A percentile compares a stretch with the other conserved stretches of the same genome.
Evolutionary conservation across 2,797 vertebrate genomes (phyloP).

Genomic region (Spinibarbus caldwelli): DNA sequence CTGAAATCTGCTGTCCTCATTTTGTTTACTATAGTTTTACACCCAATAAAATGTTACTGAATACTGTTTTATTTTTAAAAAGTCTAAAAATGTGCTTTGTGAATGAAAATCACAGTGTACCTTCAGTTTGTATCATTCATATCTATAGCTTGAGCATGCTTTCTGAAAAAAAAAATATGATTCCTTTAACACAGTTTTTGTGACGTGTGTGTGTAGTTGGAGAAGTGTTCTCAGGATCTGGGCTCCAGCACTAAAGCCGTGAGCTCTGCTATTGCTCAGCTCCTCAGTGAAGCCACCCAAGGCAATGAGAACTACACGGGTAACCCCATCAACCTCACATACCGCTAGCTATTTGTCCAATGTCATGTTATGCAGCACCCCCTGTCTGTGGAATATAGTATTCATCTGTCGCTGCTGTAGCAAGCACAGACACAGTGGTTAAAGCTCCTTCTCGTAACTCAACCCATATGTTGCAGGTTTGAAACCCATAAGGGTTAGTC

Average conservation of each 20-base stretch:
- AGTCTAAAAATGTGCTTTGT: neutral
- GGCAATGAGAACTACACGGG: conserved; percentile 99
- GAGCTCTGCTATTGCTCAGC: conserved; percentile 91
- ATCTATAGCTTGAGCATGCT: neutral
- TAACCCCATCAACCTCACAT: conserved; percentile 60
- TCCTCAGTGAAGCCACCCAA: conserved; percentile 92
- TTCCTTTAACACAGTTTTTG: neutral
- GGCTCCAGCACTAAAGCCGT: conserved; percentile 96
- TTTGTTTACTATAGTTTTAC: conserved; percentile 9
- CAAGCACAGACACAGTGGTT: neutral
- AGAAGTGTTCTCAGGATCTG: conserved; percentile 94
- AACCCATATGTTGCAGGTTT: neutral
- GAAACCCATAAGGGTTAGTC: neutral
- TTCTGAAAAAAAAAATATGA: neutral
- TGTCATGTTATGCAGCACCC: conserved; percentile 31
- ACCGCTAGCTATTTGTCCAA: neutral
- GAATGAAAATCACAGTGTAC: neutral
- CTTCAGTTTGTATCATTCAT: neutral
- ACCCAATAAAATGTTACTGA: neutral
- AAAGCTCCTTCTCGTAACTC: no score
- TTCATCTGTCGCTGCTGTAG: neutral
- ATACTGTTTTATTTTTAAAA: neutral
- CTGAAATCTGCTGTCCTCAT: neutral
- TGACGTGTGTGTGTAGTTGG: conserved; percentile 77
- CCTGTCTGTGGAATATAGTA: conserved; percentile 31